Base-by-base conservation (phyloP, 2,888 invertebrate species). In the Hemaris fuciformis region DNA sequence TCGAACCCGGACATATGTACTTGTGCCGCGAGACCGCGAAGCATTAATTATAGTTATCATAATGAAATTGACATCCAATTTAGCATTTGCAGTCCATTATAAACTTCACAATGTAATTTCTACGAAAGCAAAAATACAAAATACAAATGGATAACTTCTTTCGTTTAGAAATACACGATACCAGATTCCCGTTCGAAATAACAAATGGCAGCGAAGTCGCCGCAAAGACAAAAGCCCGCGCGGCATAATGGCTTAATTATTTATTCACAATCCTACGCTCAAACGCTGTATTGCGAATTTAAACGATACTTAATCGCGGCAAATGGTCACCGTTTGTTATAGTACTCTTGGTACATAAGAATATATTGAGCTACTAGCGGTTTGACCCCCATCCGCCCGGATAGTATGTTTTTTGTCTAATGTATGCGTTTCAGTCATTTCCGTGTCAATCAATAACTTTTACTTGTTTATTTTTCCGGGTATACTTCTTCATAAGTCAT, bases 201-300 rank as follows among this genome's bases (percentile, higher is more conserved):
- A 67, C 66, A 67, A 70, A 69, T 63, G 64, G 64, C 34, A 65
- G 41, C 20, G 63, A 25, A 48, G 64, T 63, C 58, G 43, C 43
- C 64, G 48, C 63, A 65, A n/a, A 61, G 64, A 71, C 66, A 71
- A 70, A 66, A 64, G 67, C 60, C 60, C 66, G 61, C 71, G 74
- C 75, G 76, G 61, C 61, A 34, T 74, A 70, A 76, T 73, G 69
- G 70, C 65, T 46, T 70, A 66, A 72, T 78, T 69, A 77, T 74
- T 79, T 75, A 77, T 77, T 76, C 70, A 69, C 62, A 69, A 69
- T 64, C 62, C 59, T 67, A 62, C 18, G 53, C 27, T 8, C 18
- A 5, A n/a, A 18, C 31, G 15, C 27, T 15, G 15, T 10, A 20
- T 18, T 18, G 53, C 2, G 20, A 20, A 27, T 10, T 53, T 18